Evolutionary conservation across 1,140 invertebrate species (phyloP).

Genomic region (Heliconius eleuchia): DNA sequence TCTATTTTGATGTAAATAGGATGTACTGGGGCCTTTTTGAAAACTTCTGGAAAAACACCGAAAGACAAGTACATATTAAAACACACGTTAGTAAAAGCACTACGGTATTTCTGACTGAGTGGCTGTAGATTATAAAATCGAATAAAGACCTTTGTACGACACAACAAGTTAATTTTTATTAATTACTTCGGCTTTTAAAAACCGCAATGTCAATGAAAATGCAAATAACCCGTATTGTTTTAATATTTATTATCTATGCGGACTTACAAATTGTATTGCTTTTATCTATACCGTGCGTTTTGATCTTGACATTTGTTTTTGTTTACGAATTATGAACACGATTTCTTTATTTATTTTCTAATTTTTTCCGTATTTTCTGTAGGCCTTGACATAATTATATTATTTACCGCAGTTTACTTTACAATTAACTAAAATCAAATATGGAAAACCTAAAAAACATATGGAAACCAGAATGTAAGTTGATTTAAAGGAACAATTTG

Average conservation of each 20-base stretch:
- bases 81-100: too few species aligned
- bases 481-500: background rate
- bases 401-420: slow-evolving; percentile 2
- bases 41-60: too few species aligned
- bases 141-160: too few species aligned
- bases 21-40: too few species aligned
- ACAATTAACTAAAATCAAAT: background rate
- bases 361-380: slow-evolving; percentile 33
- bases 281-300: background rate
- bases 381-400: slow-evolving; percentile 18
- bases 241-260: slow-evolving; percentile 28
- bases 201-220: slow-evolving; percentile 32
- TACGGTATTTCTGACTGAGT: too few species aligned
- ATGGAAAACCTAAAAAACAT: slow-evolving; percentile 74
- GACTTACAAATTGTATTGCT: slow-evolving; percentile 8
- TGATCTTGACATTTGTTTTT: slow-evolving; percentile 35
- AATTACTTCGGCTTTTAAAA: background rate
- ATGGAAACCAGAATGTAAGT: slow-evolving; percentile 73
- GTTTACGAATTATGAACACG: slow-evolving; percentile 39
- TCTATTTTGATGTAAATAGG: too few species aligned
- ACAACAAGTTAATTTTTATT: background rate
- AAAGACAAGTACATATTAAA: too few species aligned
- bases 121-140: too few species aligned
- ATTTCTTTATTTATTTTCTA: slow-evolving; percentile 38
- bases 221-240: slow-evolving; percentile 31